Conservation (phyloP, 2,113 vertebrate genomes). For the Gambusia affinis region DNA sequence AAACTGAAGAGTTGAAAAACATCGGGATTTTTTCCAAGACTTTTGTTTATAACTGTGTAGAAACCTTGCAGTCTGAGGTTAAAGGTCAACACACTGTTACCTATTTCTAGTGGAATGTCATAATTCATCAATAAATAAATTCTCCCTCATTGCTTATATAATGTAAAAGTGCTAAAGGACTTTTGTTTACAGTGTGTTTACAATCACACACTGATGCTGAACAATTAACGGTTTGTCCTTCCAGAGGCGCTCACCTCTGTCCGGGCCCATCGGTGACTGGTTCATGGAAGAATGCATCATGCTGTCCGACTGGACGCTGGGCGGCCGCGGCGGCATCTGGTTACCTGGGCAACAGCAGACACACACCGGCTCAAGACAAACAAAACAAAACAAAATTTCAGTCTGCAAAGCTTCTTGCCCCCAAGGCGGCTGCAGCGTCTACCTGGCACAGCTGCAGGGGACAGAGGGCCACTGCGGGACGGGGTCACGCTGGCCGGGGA, state of each 20-base stretch:
- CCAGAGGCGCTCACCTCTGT: constrained; percentile 85
- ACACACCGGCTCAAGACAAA: neutral
- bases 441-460: constrained; percentile 97
- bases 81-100: neutral
- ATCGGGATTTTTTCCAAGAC: too few relatives aligned
- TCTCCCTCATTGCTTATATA: neutral
- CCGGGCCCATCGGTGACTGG: constrained; percentile 91
- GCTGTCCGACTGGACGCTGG: constrained; percentile 95
- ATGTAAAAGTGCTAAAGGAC: too few relatives aligned
- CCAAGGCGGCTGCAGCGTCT: neutral
- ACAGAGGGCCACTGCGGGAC: constrained; percentile 93
- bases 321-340: constrained; percentile 97
- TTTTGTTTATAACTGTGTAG: too few relatives aligned
- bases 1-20: too few relatives aligned
- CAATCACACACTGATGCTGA: too few relatives aligned
- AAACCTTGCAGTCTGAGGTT: too few relatives aligned
- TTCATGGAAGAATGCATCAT: constrained; percentile 96
- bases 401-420: too few relatives aligned
- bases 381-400: too few relatives aligned
- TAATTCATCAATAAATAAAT: neutral
- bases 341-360: constrained; percentile 81
- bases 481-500: constrained; percentile 95
- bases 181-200: too few relatives aligned
- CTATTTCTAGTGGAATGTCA: neutral
- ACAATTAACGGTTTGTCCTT: too few relatives aligned